Evolutionary conservation across 2,113 vertebrate genomes (phyloP), one percentile per base, ranked within the genome.

Genomic region (Mormyrus lacerda): DNA sequence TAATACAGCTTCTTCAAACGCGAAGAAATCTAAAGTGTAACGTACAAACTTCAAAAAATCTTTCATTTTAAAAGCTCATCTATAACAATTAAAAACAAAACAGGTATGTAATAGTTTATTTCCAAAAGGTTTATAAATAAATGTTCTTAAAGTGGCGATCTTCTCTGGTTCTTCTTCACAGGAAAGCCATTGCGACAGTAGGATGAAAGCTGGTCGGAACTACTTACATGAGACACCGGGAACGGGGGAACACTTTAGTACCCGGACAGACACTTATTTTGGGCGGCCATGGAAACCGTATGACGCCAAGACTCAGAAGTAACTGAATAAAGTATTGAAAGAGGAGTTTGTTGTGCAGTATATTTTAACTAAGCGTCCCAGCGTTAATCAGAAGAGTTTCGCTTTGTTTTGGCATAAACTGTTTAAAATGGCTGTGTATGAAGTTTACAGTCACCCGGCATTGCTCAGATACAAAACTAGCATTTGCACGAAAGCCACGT

Each of bases 401-500:
- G 1, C 10, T 58, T 44, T 1, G 27, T 10, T 3, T 47, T 24
- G 21, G 42, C 39, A 42, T 27, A 82, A 35, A 4, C 19, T 44
- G 53, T 31, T 27, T 13, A 3, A 13, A 35, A 99, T 99, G 98
- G 96, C 96, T 0, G 95, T 96, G n/a, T 97, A 98, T 91, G 97
- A 98, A 35, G 93, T 97, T 0, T 98, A 96, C 85, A 96, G 96
- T 0, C 97, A 98, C 8, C 96, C 97, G 0, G 94, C 96, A 5
- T 79, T 95, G 0, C 90, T 95, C 91, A 92, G 96, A 15, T 97
- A 98, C 94, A 96, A 95, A 90, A 96, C 97, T 0, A 96, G 97
- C 9, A 94, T 98, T 27, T 98, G 97, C 93, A 97, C 97, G 0
- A 96, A 94, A 89, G 97, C 98, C 8, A 97, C 97, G 0, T 0